Base-by-base conservation (phyloP, 2,888 invertebrate genomes). In the Pristionchus arcanus region DNA sequence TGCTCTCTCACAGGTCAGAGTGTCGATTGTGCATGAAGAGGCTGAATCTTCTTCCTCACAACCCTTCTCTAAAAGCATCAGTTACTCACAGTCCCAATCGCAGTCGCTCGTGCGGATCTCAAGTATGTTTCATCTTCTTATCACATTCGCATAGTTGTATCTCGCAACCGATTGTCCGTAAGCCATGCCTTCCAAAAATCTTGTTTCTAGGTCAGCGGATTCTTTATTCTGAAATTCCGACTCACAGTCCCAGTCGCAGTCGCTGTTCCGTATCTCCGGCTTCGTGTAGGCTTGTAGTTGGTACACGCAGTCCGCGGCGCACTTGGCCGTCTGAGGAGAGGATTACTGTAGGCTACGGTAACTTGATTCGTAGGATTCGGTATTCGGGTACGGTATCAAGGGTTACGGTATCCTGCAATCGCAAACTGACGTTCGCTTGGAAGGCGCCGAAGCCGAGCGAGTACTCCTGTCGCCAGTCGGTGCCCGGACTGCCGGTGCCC, bases 281-380 rank as follows among this genome's bases (percentile, higher is more conserved):
- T 59, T 85, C 1, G 34, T 34, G 59, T 85, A 85, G 34, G 59
- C 84, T 5, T 25, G 19, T 11, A 85, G 84, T 5, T 19, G 59
- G 49, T 85, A 85, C 84, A 85, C 13, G 84, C 84, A 85, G 19
- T 31, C 55, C 16, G 28, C 31, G 2, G 34, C 25, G 59, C 84
- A 85, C 2, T 59, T 25, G 25, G 25, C 28, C 0, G 84, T 59
- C 59, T 55, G 55, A 28, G 2, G 11, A 4, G 42, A 37, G 1
- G 15, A n/a, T n/a, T 83, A 83, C 83, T 15, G 74, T 74, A 37
- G 42, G 13, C 9, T 49, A 49, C 42, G 4, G 42, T 49, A 49
- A 0, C 11, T 49, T 49, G 42, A 49, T 49, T 0, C 42, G 42
- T n/a, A n/a, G n/a, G 42, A 49, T 49, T 11, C 42, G 42, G 42